Evolutionary conservation across 2,888 invertebrate species (phyloP).

Genomic region (Calameuta pallipes): DNA sequence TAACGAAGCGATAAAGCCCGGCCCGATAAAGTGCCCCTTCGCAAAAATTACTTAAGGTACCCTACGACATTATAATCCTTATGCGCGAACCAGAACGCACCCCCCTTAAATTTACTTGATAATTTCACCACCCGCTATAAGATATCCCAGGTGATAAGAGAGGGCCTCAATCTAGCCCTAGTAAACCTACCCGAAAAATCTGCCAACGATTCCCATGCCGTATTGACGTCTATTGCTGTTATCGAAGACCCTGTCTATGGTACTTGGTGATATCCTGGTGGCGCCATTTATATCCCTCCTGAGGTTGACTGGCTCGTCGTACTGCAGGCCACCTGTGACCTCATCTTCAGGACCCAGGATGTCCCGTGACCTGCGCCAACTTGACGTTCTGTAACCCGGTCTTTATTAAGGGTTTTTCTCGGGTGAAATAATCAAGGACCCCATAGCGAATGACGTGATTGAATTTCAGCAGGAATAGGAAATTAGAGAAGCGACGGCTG

Average conservation of each 20-base stretch:
- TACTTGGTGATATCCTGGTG: constrained; percentile 78
- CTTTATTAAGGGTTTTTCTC: constrained; percentile 1
- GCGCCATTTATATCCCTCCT: constrained; percentile 69
- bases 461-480: background rate
- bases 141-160: constrained; percentile 15
- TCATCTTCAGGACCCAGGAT: constrained; percentile 19
- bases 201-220: constrained; percentile 85
- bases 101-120: background rate
- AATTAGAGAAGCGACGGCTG: background rate
- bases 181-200: constrained; percentile 76
- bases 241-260: constrained; percentile 88
- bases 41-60: background rate
- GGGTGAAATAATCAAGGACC: background rate
- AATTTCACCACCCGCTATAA: constrained; percentile 6
- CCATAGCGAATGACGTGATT: background rate
- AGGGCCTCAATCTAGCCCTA: background rate
- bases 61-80: background rate
- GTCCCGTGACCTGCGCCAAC: constrained; percentile 58
- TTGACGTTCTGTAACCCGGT: constrained; percentile 56
- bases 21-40: background rate
- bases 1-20: background rate
- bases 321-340: constrained; percentile 31
- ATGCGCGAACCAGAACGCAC: background rate
- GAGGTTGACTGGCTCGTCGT: constrained; percentile 48
- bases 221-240: constrained; percentile 90